Conservation (phyloP, 2,888 invertebrate species). For the Aleiodes testaceus region DNA sequence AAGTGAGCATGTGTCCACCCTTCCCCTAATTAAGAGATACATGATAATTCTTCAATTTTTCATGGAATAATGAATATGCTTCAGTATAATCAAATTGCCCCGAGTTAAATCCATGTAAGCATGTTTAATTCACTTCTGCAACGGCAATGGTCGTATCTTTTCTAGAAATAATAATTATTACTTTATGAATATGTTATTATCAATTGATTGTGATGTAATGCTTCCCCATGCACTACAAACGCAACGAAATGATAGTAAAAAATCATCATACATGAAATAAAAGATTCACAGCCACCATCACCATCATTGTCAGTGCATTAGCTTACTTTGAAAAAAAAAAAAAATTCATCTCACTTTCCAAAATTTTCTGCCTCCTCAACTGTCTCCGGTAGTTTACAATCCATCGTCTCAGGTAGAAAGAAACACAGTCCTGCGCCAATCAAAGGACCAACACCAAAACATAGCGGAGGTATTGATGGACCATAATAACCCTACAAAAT, state of each 20-base stretch:
- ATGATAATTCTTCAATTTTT: too few relatives aligned
- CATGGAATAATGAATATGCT: not conserved
- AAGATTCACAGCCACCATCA: not conserved
- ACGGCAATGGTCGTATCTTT: not conserved
- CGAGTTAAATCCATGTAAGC: too few relatives aligned
- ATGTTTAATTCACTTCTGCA: not conserved
- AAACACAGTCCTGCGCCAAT: constrained; percentile 73
- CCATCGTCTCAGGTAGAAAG: constrained; percentile 75
- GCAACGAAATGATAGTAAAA: not conserved
- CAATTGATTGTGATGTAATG: not conserved
- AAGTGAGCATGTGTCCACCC: too few relatives aligned
- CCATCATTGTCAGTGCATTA: not conserved
- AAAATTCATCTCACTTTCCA: constrained; percentile 63
- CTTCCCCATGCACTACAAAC: not conserved
- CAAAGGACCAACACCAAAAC: constrained; percentile 73
- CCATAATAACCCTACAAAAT: constrained; percentile 59
- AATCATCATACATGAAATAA: not conserved
- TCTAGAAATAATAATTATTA: not conserved
- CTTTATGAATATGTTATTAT: not conserved
- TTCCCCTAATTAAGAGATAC: too few relatives aligned
- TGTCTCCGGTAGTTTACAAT: constrained; percentile 74
- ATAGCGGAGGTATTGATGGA: constrained; percentile 71
- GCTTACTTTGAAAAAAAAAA: not conserved
- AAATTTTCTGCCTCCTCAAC: constrained; percentile 74
- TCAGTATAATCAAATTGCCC: not conserved